Percentiles rank a stretch among this genome's conserved stretches.
phyloP scores from a whole-genome alignment of 2,797 vertebrate species.

The Salarias fasciatus region DNA sequence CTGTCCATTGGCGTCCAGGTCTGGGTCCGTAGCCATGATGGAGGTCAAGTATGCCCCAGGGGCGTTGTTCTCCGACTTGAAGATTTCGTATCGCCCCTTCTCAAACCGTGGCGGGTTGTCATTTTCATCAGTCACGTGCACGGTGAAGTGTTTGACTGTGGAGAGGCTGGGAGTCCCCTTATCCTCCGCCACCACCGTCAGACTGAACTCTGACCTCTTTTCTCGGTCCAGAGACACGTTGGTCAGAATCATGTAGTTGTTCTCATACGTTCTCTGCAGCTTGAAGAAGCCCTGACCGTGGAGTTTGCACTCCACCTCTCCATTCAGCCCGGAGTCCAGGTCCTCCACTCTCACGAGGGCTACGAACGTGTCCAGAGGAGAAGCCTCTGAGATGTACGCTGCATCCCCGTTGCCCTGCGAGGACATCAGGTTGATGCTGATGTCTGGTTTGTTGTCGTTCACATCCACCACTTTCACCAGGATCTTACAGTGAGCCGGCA shows the following conservation, averaged over 20 bases:
- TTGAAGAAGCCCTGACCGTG: constrained; percentile 95
- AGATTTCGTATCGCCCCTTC: constrained; percentile 92
- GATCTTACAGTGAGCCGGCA: constrained; percentile 97
- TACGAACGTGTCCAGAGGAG: constrained; percentile 91
- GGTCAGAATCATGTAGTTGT: constrained; percentile 96
- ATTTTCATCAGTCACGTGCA: constrained; percentile 93
- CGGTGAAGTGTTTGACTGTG: constrained; percentile 93
- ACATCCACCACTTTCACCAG: constrained; percentile 93
- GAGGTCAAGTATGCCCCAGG: constrained; percentile 92
- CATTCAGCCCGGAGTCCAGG: constrained; percentile 91
- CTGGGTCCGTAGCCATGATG: constrained; percentile 91
- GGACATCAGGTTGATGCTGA: constrained; percentile 94
- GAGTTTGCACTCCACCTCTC: constrained; percentile 91
- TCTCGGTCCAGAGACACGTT: constrained; percentile 94
- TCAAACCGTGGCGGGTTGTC: constrained; percentile 96
- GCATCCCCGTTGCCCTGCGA: constrained; percentile 90
- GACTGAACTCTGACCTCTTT: constrained; percentile 93
- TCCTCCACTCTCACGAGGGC: constrained; percentile 94
- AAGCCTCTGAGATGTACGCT: constrained; percentile 91
- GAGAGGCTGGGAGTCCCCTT: constrained; percentile 91
- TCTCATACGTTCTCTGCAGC: constrained; percentile 94
- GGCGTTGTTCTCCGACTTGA: constrained; percentile 94
- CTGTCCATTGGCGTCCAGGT: constrained; percentile 92
- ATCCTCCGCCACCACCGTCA: constrained; percentile 95
- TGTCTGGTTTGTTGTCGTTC: constrained; percentile 97